A percentile compares a stretch with the other conserved stretches of the same genome.
phyloP scores from a whole-genome alignment of 1,140 invertebrate species.

The Bombus picipes region DNA sequence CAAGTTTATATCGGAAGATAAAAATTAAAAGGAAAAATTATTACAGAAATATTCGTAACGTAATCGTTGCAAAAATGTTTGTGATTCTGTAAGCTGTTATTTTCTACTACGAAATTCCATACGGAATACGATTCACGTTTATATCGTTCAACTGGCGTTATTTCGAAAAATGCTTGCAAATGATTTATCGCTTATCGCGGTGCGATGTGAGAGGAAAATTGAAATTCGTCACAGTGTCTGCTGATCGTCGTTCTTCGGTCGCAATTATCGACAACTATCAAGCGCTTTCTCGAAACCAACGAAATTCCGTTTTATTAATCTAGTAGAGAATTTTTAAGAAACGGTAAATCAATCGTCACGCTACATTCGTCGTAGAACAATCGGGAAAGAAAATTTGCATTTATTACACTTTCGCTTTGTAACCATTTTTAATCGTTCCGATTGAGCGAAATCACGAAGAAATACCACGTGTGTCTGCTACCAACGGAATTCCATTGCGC shows the following conservation, averaged over 20 bases:
- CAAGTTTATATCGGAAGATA: neutral
- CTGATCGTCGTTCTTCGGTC: rapidly evolving
- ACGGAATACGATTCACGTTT: too few species aligned
- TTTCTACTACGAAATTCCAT: too few species aligned
- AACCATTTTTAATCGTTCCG: neutral
- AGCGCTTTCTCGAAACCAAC: too few species aligned
- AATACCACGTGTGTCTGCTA: neutral
- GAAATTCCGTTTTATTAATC: too few species aligned
- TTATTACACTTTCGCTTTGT: neutral
- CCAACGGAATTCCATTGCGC: slow-evolving; percentile 24
- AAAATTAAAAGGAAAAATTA: too few species aligned
- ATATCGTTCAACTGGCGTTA: neutral
- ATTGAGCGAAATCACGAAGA: neutral
- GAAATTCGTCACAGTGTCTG: too few species aligned
- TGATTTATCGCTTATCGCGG: neutral
- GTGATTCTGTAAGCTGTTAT: too few species aligned
- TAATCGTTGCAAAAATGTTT: too few species aligned
- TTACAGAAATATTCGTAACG: too few species aligned
- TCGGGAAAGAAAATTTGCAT: neutral
- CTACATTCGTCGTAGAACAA: neutral
- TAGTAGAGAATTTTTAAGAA: too few species aligned
- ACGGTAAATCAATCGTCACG: neutral
- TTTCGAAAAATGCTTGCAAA: neutral
- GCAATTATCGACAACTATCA: too few species aligned
- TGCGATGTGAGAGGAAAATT: neutral